Percentiles rank a stretch among this genome's conserved stretches.
Evolutionary conservation across 2,888 invertebrate genomes (phyloP).

Genomic region (Petrolisthes cinctipes): DNA sequence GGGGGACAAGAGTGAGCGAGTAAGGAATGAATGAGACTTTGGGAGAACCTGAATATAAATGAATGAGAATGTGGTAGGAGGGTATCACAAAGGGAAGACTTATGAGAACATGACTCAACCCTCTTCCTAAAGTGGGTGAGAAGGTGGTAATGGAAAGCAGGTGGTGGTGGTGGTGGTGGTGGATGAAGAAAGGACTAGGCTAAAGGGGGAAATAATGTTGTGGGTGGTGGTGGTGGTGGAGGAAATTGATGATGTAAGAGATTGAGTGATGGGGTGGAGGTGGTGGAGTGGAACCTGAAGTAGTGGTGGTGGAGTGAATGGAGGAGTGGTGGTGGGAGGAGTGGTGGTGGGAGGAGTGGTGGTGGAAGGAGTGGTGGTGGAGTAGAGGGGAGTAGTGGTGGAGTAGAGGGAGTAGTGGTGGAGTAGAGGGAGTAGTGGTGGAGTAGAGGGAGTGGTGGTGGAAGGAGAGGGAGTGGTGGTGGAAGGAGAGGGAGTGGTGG

Average conservation of each 20-base stretch:
- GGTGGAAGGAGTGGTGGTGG: neutral
- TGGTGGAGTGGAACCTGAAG: too few species aligned
- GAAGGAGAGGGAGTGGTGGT: slow-evolving; percentile 14
- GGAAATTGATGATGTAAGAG: neutral
- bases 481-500: slow-evolving; percentile 15
- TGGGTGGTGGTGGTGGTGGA: neutral
- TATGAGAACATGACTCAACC: too few species aligned
- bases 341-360: too few species aligned
- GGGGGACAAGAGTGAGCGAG: neutral
- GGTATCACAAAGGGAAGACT: neutral
- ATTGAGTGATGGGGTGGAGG: neutral
- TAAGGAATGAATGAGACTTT: neutral
- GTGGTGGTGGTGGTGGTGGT: neutral
- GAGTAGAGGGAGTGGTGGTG: slow-evolving; percentile 6
- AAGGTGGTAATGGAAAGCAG: neutral
- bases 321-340: too few species aligned
- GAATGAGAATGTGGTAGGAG: neutral
- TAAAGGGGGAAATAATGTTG: neutral
- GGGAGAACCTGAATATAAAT: neutral
- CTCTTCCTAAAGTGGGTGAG: neutral
- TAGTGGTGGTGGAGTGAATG: neutral
- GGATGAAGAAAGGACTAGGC: neutral
- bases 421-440: too few species aligned
- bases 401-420: neutral
- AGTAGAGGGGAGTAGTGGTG: too few species aligned